Evolutionary conservation across 2,797 vertebrate genomes (phyloP).

Genomic region (Megaceryle alcyon): DNA sequence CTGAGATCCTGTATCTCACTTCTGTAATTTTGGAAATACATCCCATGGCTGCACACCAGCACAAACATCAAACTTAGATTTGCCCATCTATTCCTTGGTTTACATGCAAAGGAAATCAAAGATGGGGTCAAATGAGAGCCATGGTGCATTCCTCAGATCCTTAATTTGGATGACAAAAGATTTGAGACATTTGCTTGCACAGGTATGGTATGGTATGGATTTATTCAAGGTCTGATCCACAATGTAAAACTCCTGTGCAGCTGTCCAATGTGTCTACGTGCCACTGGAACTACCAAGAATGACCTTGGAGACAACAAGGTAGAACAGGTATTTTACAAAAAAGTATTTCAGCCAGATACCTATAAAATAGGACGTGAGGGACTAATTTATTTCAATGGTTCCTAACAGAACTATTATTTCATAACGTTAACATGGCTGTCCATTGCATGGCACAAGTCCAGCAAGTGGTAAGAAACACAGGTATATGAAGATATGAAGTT

Average conservation of each 20-base stretch:
- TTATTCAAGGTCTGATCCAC: not conserved
- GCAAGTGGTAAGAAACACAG: not conserved
- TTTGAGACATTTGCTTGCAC: not conserved
- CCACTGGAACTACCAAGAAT: not conserved
- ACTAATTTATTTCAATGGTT: not conserved
- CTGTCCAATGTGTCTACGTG: rapidly evolving
- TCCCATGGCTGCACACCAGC: not conserved
- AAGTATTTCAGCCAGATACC: not conserved
- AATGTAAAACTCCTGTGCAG: not conserved
- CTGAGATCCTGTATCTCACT: not conserved
- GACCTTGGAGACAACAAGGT: not conserved
- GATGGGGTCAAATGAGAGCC: not conserved
- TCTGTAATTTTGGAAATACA: not conserved
- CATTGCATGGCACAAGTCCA: not conserved
- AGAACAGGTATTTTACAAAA: not conserved
- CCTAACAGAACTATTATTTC: not conserved
- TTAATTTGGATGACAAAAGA: not conserved
- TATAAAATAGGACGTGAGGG: not conserved
- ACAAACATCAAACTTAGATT: not conserved
- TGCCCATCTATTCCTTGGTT: not conserved
- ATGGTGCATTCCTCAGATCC: not conserved
- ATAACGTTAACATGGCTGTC: not conserved
- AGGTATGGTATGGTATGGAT: not conserved
- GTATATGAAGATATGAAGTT: not conserved
- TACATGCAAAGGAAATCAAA: not conserved